Percentiles rank a stretch among this genome's conserved stretches.
phyloP scores from a whole-genome alignment of 2,797 vertebrate genomes.

The Lepilemur septentrionalis region DNA sequence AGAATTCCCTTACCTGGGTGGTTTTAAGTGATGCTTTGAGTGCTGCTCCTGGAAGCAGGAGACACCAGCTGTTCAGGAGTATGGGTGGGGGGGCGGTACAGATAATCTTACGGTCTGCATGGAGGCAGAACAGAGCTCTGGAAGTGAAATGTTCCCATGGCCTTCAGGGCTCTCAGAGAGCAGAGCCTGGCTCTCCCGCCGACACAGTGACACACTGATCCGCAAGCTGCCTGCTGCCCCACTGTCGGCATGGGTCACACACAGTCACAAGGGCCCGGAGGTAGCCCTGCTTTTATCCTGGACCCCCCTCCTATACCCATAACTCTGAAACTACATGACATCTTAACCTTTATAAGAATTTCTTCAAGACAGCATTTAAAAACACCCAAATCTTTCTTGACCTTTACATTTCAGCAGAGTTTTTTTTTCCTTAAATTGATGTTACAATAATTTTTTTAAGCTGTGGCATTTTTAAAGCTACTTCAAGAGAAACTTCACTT shows the following conservation, averaged over 20 bases:
- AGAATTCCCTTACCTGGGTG: slow-evolving; percentile 49
- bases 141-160: slow-evolving; percentile 63
- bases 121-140: slow-evolving; percentile 32
- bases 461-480: slow-evolving; percentile 89
- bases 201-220: slow-evolving; percentile 84
- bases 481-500: slow-evolving; percentile 85
- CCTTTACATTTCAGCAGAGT: slow-evolving; percentile 90
- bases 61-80: slow-evolving; percentile 37
- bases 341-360: slow-evolving; percentile 91
- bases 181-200: slow-evolving; percentile 77
- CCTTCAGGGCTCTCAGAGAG: slow-evolving; percentile 74
- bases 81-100: neutral
- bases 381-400: slow-evolving; percentile 91
- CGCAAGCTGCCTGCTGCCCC: slow-evolving; percentile 88
- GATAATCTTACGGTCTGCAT: neutral
- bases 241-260: slow-evolving; percentile 88
- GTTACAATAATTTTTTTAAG: slow-evolving; percentile 85
- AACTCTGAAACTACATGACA: slow-evolving; percentile 90
- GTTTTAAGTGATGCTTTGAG: slow-evolving; percentile 53
- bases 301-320: slow-evolving; percentile 83
- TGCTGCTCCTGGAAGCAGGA: slow-evolving; percentile 44
- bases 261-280: slow-evolving; percentile 87
- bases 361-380: slow-evolving; percentile 92
- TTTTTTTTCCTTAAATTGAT: slow-evolving; percentile 87
- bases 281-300: slow-evolving; percentile 83